Evolutionary conservation across 1,140 invertebrate species (phyloP), one percentile per base, ranked within the genome.

Genomic region (Drosophila arizonae): DNA sequence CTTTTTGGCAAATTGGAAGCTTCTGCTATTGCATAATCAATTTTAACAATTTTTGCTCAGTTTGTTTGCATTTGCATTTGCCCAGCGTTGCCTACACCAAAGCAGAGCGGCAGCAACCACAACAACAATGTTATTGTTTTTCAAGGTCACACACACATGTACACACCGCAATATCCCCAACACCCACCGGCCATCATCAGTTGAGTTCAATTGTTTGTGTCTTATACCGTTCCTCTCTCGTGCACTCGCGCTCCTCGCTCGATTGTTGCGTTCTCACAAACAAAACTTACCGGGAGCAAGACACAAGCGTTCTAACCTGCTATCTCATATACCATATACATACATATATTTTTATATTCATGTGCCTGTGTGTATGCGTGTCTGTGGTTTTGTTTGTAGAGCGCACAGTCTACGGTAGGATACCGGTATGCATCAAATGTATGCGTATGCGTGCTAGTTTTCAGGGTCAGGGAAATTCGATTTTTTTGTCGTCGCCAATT

Each of bases 381-480:
- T 48, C 41, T 67, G 24, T 15, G 60, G 36, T 62, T 58, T 77
- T 78, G 68, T 65, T 73, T 82, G 73, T 62, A 55, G 71, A 50
- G 71, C 61, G 67, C 45, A 15, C 36, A 65, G 72, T 58, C 66
- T 24, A 55, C 57, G 58, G 58, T 68, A 84, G 76, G 78, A 87
- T 81, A 87, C 81, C 66, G 81, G 86, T 85, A 86, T 81, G 70
- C 75, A 87, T 60, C 65, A 33, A 62, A 41, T 66, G 65, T 64
- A 36, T 68, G 52, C 45, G 69, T 80, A 50, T 87, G 71, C 69
- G 65, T 76, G 76, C 63, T 74, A 73, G 70, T 75, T 79, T 87
- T 87, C 84, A 87, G 84, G 84, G 84, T 88, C 84, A 87, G 79
- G 84, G 79, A 87, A 87, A 84, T 87, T 87, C 84, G 84, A 87